Evolutionary conservation across 2,888 invertebrate species (phyloP).

Genomic region (Sycophila texana): DNA sequence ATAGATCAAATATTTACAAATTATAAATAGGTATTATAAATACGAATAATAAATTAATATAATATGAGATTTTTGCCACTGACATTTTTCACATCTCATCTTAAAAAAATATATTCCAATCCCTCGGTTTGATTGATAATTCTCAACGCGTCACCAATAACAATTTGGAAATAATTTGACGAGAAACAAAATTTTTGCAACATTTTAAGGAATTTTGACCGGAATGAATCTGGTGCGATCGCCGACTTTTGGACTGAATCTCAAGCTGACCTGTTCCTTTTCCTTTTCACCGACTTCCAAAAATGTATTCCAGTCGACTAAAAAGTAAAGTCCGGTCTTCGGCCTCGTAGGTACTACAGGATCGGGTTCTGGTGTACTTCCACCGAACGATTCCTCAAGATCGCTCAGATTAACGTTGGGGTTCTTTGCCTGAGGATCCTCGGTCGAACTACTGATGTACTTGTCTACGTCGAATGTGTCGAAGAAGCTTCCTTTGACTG

Average conservation of each 20-base stretch:
- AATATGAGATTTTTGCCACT: too few species aligned
- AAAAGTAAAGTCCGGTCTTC: conserved; percentile 88
- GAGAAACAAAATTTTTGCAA: neutral
- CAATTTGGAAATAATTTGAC: too few species aligned
- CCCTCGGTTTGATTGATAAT: too few species aligned
- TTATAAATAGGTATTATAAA: too few species aligned
- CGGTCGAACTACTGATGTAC: neutral
- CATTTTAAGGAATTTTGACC: conserved; percentile 82
- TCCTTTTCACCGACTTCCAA: conserved; percentile 88
- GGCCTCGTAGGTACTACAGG: conserved; percentile 81
- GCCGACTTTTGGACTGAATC: conserved; percentile 88
- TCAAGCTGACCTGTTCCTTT: conserved; percentile 83
- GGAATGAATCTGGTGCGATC: conserved; percentile 87
- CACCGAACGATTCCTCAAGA: conserved; percentile 87
- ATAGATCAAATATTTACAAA: too few species aligned
- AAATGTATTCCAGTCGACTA: conserved; percentile 91
- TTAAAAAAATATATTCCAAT: too few species aligned
- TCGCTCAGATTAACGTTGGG: conserved; percentile 78
- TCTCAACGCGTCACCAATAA: too few species aligned
- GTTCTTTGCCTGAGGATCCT: neutral
- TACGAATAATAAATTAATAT: too few species aligned
- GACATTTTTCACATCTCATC: too few species aligned
- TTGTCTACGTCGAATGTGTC: conserved; percentile 39
- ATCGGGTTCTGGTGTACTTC: conserved; percentile 80
- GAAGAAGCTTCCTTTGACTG: conserved; percentile 21